phyloP scores from a whole-genome alignment of 2,888 invertebrate genomes.

The Drosophila mulleri region DNA sequence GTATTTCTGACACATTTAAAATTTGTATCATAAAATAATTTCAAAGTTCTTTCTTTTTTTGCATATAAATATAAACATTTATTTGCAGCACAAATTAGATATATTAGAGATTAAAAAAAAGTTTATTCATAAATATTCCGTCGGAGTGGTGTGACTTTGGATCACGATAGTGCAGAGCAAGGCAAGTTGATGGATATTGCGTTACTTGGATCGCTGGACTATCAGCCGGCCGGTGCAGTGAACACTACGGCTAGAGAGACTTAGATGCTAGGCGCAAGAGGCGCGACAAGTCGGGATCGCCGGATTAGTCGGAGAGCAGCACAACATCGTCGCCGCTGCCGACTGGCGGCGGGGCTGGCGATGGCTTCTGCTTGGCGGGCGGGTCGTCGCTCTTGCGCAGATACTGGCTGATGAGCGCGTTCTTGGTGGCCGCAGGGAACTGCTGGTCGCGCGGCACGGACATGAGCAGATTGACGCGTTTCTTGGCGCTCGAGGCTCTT shows the following conservation, averaged over 20 bases:
- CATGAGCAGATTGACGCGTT: constrained; percentile 84
- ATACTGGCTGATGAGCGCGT: constrained; percentile 85
- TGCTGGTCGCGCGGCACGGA: constrained; percentile 83
- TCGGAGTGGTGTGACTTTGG: neutral
- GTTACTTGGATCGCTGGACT: constrained; percentile 7
- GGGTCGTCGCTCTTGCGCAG: constrained; percentile 77
- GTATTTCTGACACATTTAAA: neutral
- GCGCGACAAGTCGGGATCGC: constrained; percentile 3
- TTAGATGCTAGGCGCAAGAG: constrained; percentile 22
- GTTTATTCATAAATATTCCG: neutral
- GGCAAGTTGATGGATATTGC: constrained; percentile 19
- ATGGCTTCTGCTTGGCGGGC: constrained; percentile 13
- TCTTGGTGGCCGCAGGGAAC: constrained; percentile 80
- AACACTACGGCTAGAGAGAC: constrained; percentile 41
- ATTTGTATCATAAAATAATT: neutral
- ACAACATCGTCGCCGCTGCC: constrained; percentile 51
- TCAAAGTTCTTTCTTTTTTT: neutral
- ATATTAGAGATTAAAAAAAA: constrained; percentile 13
- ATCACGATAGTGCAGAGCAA: neutral
- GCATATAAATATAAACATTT: constrained; percentile 28
- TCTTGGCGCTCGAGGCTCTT: constrained; percentile 57
- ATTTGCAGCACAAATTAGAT: constrained; percentile 13
- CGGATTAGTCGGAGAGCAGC: constrained; percentile 60
- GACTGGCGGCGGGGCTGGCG: constrained; percentile 2
- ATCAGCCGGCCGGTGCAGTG: constrained; percentile 22